Percentiles rank a stretch among this genome's conserved stretches.
These are phyloP conservation scores for Elymnias hypermnestra DNA, from an alignment of 1,140 invertebrate genomes.

Conservation along the genomic window DNA sequence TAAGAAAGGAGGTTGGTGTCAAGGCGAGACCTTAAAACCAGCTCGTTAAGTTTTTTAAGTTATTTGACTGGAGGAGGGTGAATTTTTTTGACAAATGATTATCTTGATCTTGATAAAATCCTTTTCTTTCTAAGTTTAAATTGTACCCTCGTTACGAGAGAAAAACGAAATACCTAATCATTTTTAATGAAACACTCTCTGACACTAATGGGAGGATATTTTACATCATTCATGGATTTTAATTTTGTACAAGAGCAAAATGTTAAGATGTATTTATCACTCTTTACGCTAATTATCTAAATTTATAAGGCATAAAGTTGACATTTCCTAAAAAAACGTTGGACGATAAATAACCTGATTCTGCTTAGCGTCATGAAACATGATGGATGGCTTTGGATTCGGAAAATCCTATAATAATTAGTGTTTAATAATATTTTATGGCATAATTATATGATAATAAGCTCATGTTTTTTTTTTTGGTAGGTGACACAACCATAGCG, in stretches of 20 bases:
- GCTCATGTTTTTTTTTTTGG: not conserved
- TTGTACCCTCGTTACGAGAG: too few species aligned
- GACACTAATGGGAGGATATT: not conserved
- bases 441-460: not conserved
- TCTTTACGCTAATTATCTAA: not conserved
- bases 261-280: not conserved
- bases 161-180: slow-evolving; percentile 1
- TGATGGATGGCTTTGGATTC: not conserved
- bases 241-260: too few species aligned
- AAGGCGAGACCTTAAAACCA: too few species aligned
- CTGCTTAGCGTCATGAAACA: not conserved
- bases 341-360: not conserved
- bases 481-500: too few species aligned
- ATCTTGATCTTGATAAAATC: too few species aligned
- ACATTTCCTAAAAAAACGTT: slow-evolving; percentile 1
- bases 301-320: slow-evolving; percentile 1
- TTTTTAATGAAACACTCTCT: not conserved
- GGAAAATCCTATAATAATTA: not conserved
- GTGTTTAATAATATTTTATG: not conserved
- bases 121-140: too few species aligned
- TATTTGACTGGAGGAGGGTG: too few species aligned
- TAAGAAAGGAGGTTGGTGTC: too few species aligned
- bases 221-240: not conserved
- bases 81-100: too few species aligned
- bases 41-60: too few species aligned